phyloP scores from a whole-genome alignment of 2,113 vertebrate species.

The Leptocoma aspasia region DNA sequence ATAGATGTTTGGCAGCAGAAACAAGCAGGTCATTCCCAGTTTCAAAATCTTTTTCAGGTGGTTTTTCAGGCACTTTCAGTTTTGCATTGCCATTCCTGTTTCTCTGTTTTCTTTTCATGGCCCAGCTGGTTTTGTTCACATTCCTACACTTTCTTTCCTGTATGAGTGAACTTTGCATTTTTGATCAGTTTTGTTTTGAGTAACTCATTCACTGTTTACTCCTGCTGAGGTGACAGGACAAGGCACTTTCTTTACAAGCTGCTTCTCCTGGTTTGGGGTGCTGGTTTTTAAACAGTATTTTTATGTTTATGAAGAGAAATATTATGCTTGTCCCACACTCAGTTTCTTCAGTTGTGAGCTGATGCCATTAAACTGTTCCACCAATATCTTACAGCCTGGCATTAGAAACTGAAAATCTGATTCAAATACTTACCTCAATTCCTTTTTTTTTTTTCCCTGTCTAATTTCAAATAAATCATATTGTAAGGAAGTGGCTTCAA shows the following conservation, averaged over 20 bases:
- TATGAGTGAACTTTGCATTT: neutral
- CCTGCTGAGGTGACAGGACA: neutral
- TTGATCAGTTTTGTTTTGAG: neutral
- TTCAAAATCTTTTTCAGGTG: neutral
- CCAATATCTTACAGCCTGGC: neutral
- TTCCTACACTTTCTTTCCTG: neutral
- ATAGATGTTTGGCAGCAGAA: neutral
- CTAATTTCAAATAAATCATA: neutral
- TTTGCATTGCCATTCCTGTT: neutral
- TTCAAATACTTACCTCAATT: neutral
- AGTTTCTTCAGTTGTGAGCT: neutral
- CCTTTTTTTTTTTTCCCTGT: fast-evolving
- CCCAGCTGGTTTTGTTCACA: neutral
- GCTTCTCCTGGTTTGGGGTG: neutral
- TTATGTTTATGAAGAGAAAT: neutral
- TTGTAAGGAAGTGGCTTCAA: neutral
- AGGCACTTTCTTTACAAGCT: neutral
- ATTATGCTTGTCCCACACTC: neutral
- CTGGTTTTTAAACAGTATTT: neutral
- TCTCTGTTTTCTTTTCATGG: neutral
- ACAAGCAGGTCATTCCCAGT: neutral
- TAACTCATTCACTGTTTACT: neutral
- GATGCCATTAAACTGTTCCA: neutral
- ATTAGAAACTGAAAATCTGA: neutral
- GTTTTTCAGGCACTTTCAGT: neutral